Evolutionary conservation across 2,797 vertebrate species (phyloP), one percentile per base, ranked within the genome.

Genomic region (Diplodus sargus): DNA sequence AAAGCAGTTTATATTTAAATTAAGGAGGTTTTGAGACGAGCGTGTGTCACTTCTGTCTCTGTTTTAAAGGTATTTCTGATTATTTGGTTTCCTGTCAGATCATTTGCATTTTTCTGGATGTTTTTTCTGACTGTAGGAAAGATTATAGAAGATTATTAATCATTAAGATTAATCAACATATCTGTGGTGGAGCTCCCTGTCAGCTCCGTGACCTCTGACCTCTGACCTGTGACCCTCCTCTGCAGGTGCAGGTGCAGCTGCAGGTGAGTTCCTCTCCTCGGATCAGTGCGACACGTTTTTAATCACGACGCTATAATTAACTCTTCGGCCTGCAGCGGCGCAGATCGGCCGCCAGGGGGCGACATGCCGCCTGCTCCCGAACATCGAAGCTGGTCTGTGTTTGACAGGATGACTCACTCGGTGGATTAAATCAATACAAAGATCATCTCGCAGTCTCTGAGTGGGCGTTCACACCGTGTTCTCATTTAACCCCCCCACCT

Each of bases 371-470:
- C 28, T 56, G 30, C 15, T 0, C 9, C 4, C 7, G 4, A 0
- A 0, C 3, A 0, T 10, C 74, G 28, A 30, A 87, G 90, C 56
- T 87, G 0, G 66, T 69, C 17, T 68, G 48, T 30, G 22, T 11
- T 0, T 1, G 54, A 62, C 42, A 52, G 1, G 76, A 82, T 12
- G 81, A n/a, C 18, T 80, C 74, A 83, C 86, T 74, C 59, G 12
- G 9, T 3, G 1, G 3, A 6, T 1, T 43, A 16, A 60, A 57
- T 14, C 1, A 10, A 17, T 9, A 14, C 43, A 30, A 15, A 11
- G 20, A 34, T 20, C 42, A 16, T 2, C 17, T n/a, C 5, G 12
- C 45, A 9, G 30, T 18, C 3, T 14, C 14, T 15, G 45, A 17
- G 61, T 72, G 77, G 61, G 74, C 30, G 70, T 68, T 74, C 20